These are phyloP conservation scores for Muntiacus reevesi DNA, from an alignment of 2,113 vertebrate species.

Conservation along the genomic window DNA sequence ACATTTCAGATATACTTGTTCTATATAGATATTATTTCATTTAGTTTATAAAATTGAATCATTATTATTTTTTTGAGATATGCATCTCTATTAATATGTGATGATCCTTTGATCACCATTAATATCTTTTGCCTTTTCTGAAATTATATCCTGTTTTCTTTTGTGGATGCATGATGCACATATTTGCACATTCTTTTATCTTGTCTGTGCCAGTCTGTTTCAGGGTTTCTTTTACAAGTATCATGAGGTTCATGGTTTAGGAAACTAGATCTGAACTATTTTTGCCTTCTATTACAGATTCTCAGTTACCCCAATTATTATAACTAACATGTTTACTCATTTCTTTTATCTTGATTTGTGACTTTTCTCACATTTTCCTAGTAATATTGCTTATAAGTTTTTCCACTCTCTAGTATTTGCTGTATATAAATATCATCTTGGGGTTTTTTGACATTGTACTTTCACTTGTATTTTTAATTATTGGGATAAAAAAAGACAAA, in stretches of 20 bases:
- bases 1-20: neutral
- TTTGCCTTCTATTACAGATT: neutral
- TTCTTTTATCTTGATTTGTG: neutral
- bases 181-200: neutral
- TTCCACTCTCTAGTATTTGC: neutral
- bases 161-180: neutral
- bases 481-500: neutral
- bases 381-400: neutral
- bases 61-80: neutral
- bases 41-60: neutral
- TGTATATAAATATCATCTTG: neutral
- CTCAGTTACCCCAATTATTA: neutral
- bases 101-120: neutral
- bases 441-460: neutral
- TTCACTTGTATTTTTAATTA: neutral
- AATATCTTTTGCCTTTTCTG: neutral
- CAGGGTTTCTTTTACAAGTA: neutral
- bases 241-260: neutral
- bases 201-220: neutral
- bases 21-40: neutral
- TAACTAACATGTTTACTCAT: neutral
- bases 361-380: neutral
- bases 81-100: neutral
- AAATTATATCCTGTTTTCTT: constrained; percentile 8
- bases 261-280: neutral